Conservation (phyloP, 64 coral and sea anemone species). For the Montipora foliosa region DNA sequence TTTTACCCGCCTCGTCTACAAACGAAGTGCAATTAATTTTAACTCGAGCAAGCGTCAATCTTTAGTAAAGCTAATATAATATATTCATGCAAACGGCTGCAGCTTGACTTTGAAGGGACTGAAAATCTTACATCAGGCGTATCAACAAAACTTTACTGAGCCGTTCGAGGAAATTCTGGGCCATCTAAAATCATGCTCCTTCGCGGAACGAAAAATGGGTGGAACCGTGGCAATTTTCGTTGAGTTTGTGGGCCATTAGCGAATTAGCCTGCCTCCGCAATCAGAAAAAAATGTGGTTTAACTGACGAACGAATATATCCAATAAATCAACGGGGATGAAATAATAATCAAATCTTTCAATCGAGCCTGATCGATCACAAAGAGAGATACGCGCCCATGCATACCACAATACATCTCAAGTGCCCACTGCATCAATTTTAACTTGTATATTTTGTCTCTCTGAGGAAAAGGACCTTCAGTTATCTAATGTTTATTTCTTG, state of each 20-base stretch:
- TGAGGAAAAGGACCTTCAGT: background rate
- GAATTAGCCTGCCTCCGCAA: background rate
- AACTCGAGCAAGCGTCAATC: background rate
- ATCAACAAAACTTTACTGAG: background rate
- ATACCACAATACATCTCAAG: background rate
- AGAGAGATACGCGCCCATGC: background rate
- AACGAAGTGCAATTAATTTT: constrained; percentile 35
- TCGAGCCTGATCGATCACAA: background rate
- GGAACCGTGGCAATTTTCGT: background rate
- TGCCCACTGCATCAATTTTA: background rate
- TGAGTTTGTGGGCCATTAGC: background rate
- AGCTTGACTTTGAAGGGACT: background rate
- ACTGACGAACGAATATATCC: constrained; percentile 40
- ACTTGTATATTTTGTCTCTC: background rate
- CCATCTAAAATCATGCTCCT: background rate
- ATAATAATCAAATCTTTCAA: constrained; percentile 28
- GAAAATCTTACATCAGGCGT: background rate
- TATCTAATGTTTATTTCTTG: background rate
- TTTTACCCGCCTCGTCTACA: constrained; percentile 8
- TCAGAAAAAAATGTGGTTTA: constrained; percentile 18
- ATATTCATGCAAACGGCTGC: background rate
- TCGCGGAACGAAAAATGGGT: no score
- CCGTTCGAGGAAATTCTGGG: no score
- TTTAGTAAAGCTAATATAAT: constrained; percentile 35
- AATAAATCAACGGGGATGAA: constrained; percentile 21